Evolutionary conservation across 2,113 vertebrate species (phyloP).

Genomic region (Pontoporia blainvillei): DNA sequence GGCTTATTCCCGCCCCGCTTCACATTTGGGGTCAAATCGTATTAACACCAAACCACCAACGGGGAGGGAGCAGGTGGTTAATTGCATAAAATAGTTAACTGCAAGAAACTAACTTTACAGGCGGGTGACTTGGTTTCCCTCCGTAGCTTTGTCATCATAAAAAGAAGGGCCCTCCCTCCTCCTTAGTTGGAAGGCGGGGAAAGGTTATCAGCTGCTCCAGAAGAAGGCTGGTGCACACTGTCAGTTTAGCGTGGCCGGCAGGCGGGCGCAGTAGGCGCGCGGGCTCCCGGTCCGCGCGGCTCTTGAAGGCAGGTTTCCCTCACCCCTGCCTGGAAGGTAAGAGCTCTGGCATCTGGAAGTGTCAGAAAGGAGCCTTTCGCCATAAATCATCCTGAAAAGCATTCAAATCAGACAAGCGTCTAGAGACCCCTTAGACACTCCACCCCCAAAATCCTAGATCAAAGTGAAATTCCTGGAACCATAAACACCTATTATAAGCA

Average conservation of each 20-base stretch:
- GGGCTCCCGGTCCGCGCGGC: slow-evolving; percentile 30
- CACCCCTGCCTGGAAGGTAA: slow-evolving; percentile 55
- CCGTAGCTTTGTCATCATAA: background rate
- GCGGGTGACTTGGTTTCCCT: slow-evolving; percentile 42
- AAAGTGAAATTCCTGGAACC: slow-evolving; percentile 73
- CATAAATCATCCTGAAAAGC: slow-evolving; percentile 83
- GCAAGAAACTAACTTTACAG: background rate
- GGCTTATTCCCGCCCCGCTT: slow-evolving; percentile 16
- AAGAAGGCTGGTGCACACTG: background rate
- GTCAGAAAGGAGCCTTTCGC: slow-evolving; percentile 79
- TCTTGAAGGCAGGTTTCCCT: slow-evolving; percentile 65
- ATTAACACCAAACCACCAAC: slow-evolving; percentile 44
- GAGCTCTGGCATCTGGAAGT: slow-evolving; percentile 82
- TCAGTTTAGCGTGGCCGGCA: background rate
- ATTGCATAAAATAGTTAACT: slow-evolving; percentile 43
- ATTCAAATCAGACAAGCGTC: slow-evolving; percentile 77
- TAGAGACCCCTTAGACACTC: slow-evolving; percentile 75
- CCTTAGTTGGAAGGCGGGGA: background rate
- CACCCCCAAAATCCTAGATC: slow-evolving; percentile 77
- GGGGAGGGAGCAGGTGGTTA: slow-evolving; percentile 53
- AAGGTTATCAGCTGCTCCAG: background rate
- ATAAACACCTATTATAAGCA: slow-evolving; percentile 72
- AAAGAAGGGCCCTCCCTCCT: background rate
- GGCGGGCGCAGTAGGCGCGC: background rate
- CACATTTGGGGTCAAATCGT: slow-evolving; percentile 38